phyloP scores from a whole-genome alignment of 1,140 invertebrate genomes.

The Trachelipus rathkii region DNA sequence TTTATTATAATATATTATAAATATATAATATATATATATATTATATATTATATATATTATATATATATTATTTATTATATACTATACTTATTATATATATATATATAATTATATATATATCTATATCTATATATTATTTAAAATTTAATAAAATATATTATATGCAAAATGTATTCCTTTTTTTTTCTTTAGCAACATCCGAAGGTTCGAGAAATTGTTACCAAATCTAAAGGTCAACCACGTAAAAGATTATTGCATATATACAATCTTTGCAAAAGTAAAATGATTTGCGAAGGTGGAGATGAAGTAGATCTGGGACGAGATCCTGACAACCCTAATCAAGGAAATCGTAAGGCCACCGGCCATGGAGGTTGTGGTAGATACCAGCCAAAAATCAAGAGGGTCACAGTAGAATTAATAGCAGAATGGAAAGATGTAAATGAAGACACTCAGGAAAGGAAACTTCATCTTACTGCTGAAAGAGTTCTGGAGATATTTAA shows the following conservation, averaged over 20 bases:
- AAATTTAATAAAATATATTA: no score
- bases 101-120: no score
- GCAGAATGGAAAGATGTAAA: constrained; percentile 98
- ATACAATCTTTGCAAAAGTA: constrained; percentile 97
- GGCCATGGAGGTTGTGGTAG: constrained; percentile 50
- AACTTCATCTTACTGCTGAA: constrained; percentile 88
- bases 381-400: constrained; percentile 88
- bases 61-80: no score
- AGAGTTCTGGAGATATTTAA: constrained; percentile 94
- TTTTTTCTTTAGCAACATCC: constrained; percentile 60
- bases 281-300: constrained; percentile 96
- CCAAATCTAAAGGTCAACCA: constrained; percentile 93
- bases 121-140: no score
- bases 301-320: constrained; percentile 81
- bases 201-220: constrained; percentile 94
- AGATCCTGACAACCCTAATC: constrained; percentile 46
- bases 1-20: no score
- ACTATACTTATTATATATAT: no score
- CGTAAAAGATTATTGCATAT: constrained; percentile 89
- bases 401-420: constrained; percentile 83
- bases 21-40: no score
- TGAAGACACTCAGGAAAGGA: constrained; percentile 95
- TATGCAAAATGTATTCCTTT: no score
- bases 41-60: no score
- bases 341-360: constrained; percentile 35